Conservation (phyloP, 2,888 invertebrate genomes). For the Philhelius pedissequus region DNA sequence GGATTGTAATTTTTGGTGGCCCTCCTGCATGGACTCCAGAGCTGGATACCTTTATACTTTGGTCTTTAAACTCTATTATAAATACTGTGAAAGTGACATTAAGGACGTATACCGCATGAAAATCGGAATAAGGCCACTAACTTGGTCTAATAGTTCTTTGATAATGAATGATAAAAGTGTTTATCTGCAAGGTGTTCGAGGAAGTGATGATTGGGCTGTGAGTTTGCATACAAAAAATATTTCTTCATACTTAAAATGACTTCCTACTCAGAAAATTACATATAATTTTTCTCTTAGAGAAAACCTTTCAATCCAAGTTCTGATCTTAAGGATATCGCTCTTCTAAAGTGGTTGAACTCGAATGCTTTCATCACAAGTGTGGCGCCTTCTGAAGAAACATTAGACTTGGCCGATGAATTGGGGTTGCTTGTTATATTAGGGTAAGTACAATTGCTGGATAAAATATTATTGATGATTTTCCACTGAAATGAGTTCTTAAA, state of each 20-base stretch:
- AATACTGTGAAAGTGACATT: conserved; percentile 24
- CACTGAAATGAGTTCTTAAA: not conserved
- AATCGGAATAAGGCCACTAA: conserved; percentile 23
- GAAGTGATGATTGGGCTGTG: conserved; percentile 8
- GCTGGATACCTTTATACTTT: conserved; percentile 38
- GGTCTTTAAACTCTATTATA: conserved; percentile 29
- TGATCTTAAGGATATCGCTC: conserved; percentile 17
- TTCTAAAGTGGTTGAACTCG: conserved; percentile 41
- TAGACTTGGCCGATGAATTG: conserved; percentile 39
- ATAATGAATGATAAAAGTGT: conserved; percentile 25
- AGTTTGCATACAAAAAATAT: not conserved
- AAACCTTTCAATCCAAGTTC: not conserved
- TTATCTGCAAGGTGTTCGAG: conserved; percentile 22
- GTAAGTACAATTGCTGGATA: conserved; percentile 3
- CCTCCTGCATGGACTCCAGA: conserved; percentile 4
- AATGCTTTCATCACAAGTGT: conserved; percentile 12
- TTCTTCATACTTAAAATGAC: no score
- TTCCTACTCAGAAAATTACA: not conserved
- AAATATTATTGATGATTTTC: not conserved
- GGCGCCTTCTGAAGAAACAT: conserved; percentile 24
- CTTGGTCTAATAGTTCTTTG: conserved; percentile 37
- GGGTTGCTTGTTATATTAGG: conserved; percentile 37
- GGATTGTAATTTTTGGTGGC: conserved; percentile 42
- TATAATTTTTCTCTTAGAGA: not conserved
- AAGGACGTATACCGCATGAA: conserved; percentile 40